Evolutionary conservation across 1,140 invertebrate genomes (phyloP), one percentile per base, ranked within the genome.

Genomic region (Parapsyche elsis): DNA sequence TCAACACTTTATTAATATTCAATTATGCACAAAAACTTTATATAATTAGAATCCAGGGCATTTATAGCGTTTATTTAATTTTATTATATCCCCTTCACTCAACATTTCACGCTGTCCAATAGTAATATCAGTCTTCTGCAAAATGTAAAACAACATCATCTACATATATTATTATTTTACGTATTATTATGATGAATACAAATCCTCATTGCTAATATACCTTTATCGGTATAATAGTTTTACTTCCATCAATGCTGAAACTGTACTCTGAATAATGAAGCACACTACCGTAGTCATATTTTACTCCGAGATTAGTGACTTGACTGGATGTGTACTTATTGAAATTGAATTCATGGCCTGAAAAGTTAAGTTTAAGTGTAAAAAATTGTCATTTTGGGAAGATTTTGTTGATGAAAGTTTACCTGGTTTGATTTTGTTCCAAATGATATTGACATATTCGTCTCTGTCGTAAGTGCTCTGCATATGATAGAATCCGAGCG

Each of bases 181-280:
- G 38, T 16, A 61, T 61, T n/a, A 14, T 46, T 7, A 14, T 19
- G 59, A 46, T 59, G 9, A 76, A 9, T 76, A 49, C 5, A 75
- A 49, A n/a, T 49, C n/a, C n/a, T 49, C n/a, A 9, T 49, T n/a
- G n/a, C n/a, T n/a, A n/a, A n/a, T 44, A 16, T 88, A 93, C 91
- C 87, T 90, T 88, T 38, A 86, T 75, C 0, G 92, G 88, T 9
- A 90, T 87, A 70, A 93, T 93, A 1, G 93, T 94, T 19, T 88
- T 88, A 80, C 91, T 85, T 57, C 90, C 91, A 85, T 94, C 92
- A 77, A 87, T 90, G 0, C 92, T 92, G 84, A 94, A 95, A 1
- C 92, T 92, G 30, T 85, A 88, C 38, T 90, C 88, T 30, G 91
- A 90, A 83, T 95, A 94, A 84, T 95, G 94, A 93, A 94, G 94